Evolutionary conservation across 1,140 invertebrate genomes (phyloP).

Genomic region (Cecropterus lyciades): DNA sequence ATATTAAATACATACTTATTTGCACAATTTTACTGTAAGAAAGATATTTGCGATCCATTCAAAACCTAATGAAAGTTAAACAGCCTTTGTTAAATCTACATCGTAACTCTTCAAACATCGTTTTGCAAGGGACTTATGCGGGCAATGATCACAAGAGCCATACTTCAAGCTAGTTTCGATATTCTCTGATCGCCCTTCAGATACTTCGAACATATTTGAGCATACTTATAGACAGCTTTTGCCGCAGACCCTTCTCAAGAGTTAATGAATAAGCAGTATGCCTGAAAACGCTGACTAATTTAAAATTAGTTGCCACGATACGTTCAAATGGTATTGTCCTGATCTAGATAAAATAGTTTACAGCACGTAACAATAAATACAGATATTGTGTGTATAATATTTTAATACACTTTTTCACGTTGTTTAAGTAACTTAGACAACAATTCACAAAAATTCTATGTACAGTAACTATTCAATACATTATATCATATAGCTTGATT

Average conservation of each 20-base stretch:
- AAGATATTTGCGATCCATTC: background rate
- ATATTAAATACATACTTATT: too few species aligned
- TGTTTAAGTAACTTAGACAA: too few species aligned
- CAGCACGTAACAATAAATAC: too few species aligned
- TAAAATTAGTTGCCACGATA: conserved; percentile 10
- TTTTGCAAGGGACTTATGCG: conserved; percentile 28
- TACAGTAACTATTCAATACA: too few species aligned
- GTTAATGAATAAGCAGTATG: conserved; percentile 31
- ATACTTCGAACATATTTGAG: conserved; percentile 22
- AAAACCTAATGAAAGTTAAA: conserved; percentile 17
- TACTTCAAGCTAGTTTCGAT: conserved; percentile 24
- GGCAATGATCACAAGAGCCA: conserved; percentile 21
- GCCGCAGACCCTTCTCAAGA: conserved; percentile 23
- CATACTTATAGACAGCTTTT: conserved; percentile 23
- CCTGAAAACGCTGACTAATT: conserved; percentile 29
- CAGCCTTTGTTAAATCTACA: conserved; percentile 22
- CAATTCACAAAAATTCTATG: too few species aligned
- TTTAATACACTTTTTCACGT: too few species aligned
- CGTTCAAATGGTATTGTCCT: background rate
- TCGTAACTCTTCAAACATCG: conserved; percentile 13
- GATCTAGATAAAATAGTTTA: background rate
- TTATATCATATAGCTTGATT: too few species aligned
- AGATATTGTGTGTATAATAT: too few species aligned
- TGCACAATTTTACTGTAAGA: background rate
- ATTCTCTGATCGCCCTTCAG: conserved; percentile 12